These are phyloP conservation scores for Rhagologus leucostigma DNA, from an alignment of 2,113 vertebrate species.

Conservation along the genomic window DNA sequence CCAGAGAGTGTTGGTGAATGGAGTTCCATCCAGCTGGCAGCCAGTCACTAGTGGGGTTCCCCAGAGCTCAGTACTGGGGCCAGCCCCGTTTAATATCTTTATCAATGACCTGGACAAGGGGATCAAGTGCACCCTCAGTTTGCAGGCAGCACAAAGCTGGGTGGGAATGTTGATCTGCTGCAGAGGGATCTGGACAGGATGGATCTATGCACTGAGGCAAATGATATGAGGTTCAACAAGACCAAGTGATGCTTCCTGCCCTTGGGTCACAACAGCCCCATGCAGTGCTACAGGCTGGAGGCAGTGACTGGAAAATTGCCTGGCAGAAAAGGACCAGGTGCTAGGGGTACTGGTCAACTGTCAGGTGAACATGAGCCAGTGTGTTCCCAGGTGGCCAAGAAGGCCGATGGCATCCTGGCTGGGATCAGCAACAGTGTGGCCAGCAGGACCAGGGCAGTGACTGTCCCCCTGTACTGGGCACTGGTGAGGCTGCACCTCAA, in stretches of 20 bases:
- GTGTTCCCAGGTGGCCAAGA: background rate
- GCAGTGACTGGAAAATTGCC: background rate
- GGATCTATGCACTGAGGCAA: background rate
- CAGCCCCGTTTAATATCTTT: background rate
- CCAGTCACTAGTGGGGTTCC: background rate
- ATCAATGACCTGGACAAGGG: background rate
- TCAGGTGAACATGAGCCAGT: background rate
- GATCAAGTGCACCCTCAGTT: background rate
- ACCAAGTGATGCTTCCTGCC: background rate
- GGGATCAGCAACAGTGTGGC: background rate
- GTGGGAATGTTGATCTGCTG: background rate
- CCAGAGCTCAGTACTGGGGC: background rate
- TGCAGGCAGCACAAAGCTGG: background rate
- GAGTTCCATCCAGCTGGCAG: background rate
- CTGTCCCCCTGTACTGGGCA: fast-evolving
- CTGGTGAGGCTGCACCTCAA: background rate
- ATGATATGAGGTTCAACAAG: background rate
- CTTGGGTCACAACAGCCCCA: background rate
- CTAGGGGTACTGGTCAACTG: too few species aligned
- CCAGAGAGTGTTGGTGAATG: background rate
- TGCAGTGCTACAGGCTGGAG: background rate
- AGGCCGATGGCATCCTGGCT: background rate
- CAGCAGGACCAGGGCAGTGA: background rate
- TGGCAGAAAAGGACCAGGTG: background rate
- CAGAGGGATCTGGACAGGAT: background rate